Base-by-base conservation (phyloP, 1,140 invertebrate species). In the Macrotrachela quadricornifera region DNA sequence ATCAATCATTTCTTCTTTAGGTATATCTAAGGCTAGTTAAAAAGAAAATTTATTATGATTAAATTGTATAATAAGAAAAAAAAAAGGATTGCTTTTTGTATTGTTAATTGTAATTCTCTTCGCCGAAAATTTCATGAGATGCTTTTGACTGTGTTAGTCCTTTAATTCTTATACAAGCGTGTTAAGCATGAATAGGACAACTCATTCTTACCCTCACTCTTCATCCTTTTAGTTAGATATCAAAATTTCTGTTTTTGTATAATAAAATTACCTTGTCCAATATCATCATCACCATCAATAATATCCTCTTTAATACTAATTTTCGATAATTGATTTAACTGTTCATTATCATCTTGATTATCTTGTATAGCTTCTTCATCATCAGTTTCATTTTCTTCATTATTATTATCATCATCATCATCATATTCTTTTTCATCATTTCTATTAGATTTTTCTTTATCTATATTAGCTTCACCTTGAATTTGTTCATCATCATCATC, bases 201-300 rank as follows among this genome's bases (percentile, higher is more conserved):
- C n/a, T n/a, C n/a, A n/a, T 39, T 57, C 56, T 11, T 67, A 62
- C 39, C 62, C 57, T 41, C 63, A 60, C 17, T 65, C 64, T 17
- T 83, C 82, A 16, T 78, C 78, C 45, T 81, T 81, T 52, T 80
- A 80, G 1, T 77, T 77, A 62, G 85, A 83, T 58, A 85, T 81
- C 61, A 82, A 80, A 42, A 83, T 83, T 43, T 77, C 76, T 50
- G 77, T 76, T n/a, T n/a, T n/a, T n/a, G n/a, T n/a, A n/a, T n/a
- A n/a, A n/a, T n/a, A n/a, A n/a, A n/a, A n/a, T 57, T 78, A 75
- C 17, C 71, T 69, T 21, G 59, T 70, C 57, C 78, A 75, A 41
- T 75, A 68, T 55, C 76, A 51, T 63, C 57, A n/a, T 59, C 74
- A 59, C 75, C 74, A 53, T 74, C 63, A 6, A 67, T 67, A 36